phyloP scores from a whole-genome alignment of 2,113 vertebrate species.

The Marmota flaviventris region DNA sequence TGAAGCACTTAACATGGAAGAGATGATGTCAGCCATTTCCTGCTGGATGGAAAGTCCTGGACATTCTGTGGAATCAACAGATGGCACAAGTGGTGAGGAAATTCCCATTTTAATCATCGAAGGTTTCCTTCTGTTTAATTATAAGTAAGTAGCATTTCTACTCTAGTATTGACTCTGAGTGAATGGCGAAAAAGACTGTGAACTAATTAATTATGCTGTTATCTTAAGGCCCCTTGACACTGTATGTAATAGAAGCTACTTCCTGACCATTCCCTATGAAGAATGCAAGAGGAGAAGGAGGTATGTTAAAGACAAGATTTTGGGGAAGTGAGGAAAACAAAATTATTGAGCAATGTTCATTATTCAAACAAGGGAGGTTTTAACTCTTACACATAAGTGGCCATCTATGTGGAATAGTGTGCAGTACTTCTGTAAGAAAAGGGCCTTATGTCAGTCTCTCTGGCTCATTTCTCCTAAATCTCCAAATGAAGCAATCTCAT shows the following conservation, averaged over 20 bases:
- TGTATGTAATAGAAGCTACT: slow-evolving; percentile 93
- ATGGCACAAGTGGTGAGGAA: slow-evolving; percentile 60
- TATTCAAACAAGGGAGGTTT: slow-evolving; percentile 23
- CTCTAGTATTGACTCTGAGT: background rate
- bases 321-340: background rate
- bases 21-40: slow-evolving; percentile 91
- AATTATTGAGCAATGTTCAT: background rate
- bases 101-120: slow-evolving; percentile 93
- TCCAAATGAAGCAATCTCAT: background rate
- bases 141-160: slow-evolving; percentile 89
- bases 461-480: background rate
- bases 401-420: background rate
- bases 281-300: slow-evolving; percentile 94
- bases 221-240: slow-evolving; percentile 92
- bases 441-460: background rate
- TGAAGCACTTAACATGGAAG: slow-evolving; percentile 95
- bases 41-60: slow-evolving; percentile 88
- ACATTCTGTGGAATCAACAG: slow-evolving; percentile 64
- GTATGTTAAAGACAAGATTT: slow-evolving; percentile 81
- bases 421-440: background rate
- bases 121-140: slow-evolving; percentile 96
- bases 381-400: background rate
- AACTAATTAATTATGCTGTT: slow-evolving; percentile 79
- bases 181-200: background rate
- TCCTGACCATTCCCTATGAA: slow-evolving; percentile 95